phyloP scores from a whole-genome alignment of 1,140 invertebrate species.

The Pectinophora gossypiella region DNA sequence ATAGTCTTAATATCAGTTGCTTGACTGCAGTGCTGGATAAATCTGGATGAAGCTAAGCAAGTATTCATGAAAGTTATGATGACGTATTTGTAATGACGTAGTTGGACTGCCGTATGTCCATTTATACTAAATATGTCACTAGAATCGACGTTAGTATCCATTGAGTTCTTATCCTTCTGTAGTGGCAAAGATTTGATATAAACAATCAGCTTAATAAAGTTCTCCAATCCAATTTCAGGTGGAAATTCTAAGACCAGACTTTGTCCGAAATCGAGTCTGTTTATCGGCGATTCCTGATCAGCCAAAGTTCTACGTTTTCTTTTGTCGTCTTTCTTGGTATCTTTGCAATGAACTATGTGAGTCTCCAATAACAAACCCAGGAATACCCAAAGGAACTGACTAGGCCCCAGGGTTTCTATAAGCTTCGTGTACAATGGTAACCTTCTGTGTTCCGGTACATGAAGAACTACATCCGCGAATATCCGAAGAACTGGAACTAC shows the following conservation, averaged over 20 bases:
- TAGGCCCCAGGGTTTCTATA: constrained; percentile 81
- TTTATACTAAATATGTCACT: constrained; percentile 82
- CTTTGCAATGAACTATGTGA: constrained; percentile 76
- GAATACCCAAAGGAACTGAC: constrained; percentile 86
- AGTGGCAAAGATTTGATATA: constrained; percentile 82
- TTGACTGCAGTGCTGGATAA: constrained; percentile 79
- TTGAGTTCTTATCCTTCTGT: constrained; percentile 73
- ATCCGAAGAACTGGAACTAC: constrained; percentile 86
- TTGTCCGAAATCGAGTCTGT: constrained; percentile 83
- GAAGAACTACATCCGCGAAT: constrained; percentile 91
- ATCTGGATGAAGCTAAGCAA: constrained; percentile 79
- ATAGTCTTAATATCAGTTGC: constrained; percentile 71
- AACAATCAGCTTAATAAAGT: constrained; percentile 79
- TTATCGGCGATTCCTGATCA: constrained; percentile 61
- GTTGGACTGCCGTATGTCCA: constrained; percentile 81
- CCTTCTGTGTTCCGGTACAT: constrained; percentile 93
- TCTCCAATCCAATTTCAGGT: constrained; percentile 78
- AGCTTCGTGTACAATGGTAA: constrained; percentile 88
- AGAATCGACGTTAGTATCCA: constrained; percentile 46
- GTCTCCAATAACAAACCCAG: constrained; percentile 82
- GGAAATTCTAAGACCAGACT: constrained; percentile 81
- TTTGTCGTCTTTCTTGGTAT: constrained; percentile 51
- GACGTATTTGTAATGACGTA: constrained; percentile 89
- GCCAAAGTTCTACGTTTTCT: constrained; percentile 42
- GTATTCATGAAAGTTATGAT: constrained; percentile 82